A percentile compares a stretch with the other conserved stretches of the same genome.
These are phyloP conservation scores for Tortrix viridana DNA, from an alignment of 2,888 invertebrate species.

Conservation along the genomic window DNA sequence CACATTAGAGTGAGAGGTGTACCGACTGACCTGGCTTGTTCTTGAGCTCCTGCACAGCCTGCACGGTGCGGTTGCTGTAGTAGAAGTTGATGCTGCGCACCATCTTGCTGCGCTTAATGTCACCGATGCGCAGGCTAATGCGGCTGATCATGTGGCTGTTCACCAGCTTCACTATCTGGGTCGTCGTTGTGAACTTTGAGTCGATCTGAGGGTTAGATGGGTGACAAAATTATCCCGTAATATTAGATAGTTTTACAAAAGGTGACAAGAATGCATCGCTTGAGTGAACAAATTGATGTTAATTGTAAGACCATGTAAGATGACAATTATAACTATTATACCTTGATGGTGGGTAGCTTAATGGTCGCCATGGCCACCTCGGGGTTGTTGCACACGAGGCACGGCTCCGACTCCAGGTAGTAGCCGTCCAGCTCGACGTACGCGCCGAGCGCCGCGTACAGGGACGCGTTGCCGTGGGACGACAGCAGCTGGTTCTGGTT, in stretches of 20 bases:
- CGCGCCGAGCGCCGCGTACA: slow-evolving; percentile 96
- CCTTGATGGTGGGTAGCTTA: slow-evolving; percentile 96
- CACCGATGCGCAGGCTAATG: slow-evolving; percentile 95
- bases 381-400: slow-evolving; percentile 98
- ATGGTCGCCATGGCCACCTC: slow-evolving; percentile 96
- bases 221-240: neutral
- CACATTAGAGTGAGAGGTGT: slow-evolving; percentile 13
- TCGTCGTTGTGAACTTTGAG: slow-evolving; percentile 98
- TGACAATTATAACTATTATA: slow-evolving; percentile 56
- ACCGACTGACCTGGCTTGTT: slow-evolving; percentile 89
- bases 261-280: neutral
- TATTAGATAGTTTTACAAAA: neutral
- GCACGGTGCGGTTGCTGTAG: slow-evolving; percentile 97
- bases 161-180: slow-evolving; percentile 97
- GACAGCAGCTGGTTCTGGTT: slow-evolving; percentile 95
- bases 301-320: too few species aligned
- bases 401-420: slow-evolving; percentile 98
- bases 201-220: slow-evolving; percentile 85
- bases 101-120: slow-evolving; percentile 98
- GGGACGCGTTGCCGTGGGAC: slow-evolving; percentile 96
- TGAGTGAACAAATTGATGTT: too few species aligned
- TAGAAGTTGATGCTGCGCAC: slow-evolving; percentile 97
- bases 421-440: slow-evolving; percentile 98
- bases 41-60: slow-evolving; percentile 98
- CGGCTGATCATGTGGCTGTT: slow-evolving; percentile 98